phyloP scores from a whole-genome alignment of 2,113 vertebrate genomes.

The Amazona guildingii region DNA sequence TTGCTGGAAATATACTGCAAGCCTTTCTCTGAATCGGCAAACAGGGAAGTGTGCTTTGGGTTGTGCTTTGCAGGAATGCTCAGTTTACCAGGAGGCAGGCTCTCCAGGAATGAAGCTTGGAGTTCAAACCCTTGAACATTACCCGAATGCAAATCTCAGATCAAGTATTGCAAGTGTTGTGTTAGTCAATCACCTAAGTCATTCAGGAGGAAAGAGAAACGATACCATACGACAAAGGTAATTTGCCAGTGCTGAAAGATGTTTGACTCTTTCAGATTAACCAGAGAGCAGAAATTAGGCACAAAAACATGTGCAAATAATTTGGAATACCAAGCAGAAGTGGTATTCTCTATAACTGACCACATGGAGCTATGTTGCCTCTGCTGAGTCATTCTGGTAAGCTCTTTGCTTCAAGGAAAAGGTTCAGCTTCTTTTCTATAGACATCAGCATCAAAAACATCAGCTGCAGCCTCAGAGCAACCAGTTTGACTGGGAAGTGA shows the following conservation, averaged over 20 bases:
- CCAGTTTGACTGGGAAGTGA: background rate
- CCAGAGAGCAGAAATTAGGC: background rate
- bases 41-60: background rate
- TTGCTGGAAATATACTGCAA: background rate
- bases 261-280: background rate
- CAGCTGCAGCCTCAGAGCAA: background rate
- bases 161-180: background rate
- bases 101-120: background rate
- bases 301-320: background rate
- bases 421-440: background rate
- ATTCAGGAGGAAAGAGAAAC: background rate
- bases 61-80: background rate
- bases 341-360: background rate
- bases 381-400: background rate
- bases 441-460: background rate
- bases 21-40: background rate
- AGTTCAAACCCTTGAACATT: background rate
- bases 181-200: background rate
- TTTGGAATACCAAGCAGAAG: background rate
- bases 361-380: background rate
- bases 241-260: background rate
- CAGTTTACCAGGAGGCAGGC: background rate
- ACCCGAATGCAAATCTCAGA: slow-evolving; percentile 6
- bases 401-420: background rate
- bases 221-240: background rate